Evolutionary conservation across 2,113 vertebrate genomes (phyloP), one percentile per base, ranked within the genome.

Genomic region (Heterocephalus glaber): DNA sequence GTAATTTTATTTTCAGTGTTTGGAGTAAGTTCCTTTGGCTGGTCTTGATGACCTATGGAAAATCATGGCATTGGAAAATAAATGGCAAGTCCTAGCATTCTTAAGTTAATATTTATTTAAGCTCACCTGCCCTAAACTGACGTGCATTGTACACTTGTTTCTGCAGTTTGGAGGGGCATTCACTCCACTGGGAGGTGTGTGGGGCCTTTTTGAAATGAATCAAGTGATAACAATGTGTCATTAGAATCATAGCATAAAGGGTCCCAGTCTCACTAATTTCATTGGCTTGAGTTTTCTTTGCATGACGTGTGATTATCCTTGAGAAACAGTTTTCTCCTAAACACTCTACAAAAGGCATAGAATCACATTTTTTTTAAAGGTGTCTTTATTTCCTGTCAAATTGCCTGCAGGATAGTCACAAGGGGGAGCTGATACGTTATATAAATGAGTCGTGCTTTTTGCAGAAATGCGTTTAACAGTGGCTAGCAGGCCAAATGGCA

Each of bases 371-470:
- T 77, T 33, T 7, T 24, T 7, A 60, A 85, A 80, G 38, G 16
- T 80, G 24, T 41, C 3, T 92, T 90, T 61, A 87, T 72, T 96
- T 94, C 63, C 20, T 92, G 22, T 89, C 54, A 65, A 92, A 89
- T 8, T 56, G 10, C 14, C 35, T 82, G 1, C 74, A 82, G 54
- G 7, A 61, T 13, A 61, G 86, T 86, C 96, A 97, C 86, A 92
- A 96, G 68, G 35, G 92, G 89, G 86, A 96, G 74, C 79, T 74
- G 85, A 96, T 54, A 94, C 35, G 68, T 89, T 90, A 66, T 41
- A 63, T n/a, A 89, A 94, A 89, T 87, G 30, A 65, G 44, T 47
- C 16, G 66, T 54, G 7, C 84, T 92, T 84, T 90, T 47, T 61
- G 41, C 1, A 92, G 49, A 90, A 96, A 80, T 44, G 44, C 13